These are phyloP conservation scores for Argyresthia goedartella DNA, from an alignment of 2,888 invertebrate genomes.

Conservation along the genomic window DNA sequence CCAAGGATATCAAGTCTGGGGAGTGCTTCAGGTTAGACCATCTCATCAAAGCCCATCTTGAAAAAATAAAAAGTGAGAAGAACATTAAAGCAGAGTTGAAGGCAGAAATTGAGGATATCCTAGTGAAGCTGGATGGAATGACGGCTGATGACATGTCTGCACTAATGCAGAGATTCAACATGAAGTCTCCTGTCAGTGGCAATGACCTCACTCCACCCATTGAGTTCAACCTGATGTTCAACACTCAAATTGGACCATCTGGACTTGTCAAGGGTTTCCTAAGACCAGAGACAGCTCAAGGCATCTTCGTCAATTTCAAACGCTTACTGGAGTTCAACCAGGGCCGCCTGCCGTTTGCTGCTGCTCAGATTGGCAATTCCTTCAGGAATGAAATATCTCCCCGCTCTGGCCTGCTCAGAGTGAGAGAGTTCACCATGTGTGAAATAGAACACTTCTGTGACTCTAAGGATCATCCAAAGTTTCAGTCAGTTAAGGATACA, in stretches of 20 bases:
- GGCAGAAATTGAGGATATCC: slow-evolving; percentile 81
- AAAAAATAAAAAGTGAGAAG: slow-evolving; percentile 88
- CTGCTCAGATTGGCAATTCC: slow-evolving; percentile 98
- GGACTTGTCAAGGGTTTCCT: slow-evolving; percentile 95
- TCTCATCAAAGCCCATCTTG: slow-evolving; percentile 93
- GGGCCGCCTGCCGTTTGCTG: slow-evolving; percentile 96
- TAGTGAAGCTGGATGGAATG: slow-evolving; percentile 92
- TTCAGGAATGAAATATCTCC: slow-evolving; percentile 99
- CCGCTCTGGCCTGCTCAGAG: slow-evolving; percentile 93
- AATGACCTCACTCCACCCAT: slow-evolving; percentile 96
- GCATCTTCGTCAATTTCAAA: slow-evolving; percentile 99
- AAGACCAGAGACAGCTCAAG: slow-evolving; percentile 99
- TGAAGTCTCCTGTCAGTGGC: slow-evolving; percentile 95
- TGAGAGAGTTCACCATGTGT: slow-evolving; percentile 99
- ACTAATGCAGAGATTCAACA: slow-evolving; percentile 87
- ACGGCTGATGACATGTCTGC: slow-evolving; percentile 89
- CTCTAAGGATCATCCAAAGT: slow-evolving; percentile 94
- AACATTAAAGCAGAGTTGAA: slow-evolving; percentile 79
- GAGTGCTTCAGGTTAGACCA: slow-evolving; percentile 99
- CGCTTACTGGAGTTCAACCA: slow-evolving; percentile 97
- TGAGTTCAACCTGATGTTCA: slow-evolving; percentile 99
- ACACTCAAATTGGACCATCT: slow-evolving; percentile 97
- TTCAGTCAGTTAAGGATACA: slow-evolving; percentile 80
- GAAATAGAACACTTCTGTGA: slow-evolving; percentile 99
- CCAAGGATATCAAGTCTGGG: slow-evolving; percentile 95